A percentile compares a stretch with the other conserved stretches of the same genome.
These are phyloP conservation scores for Eubasilissa regina DNA, from an alignment of 1,140 invertebrate species.

Conservation along the genomic window DNA sequence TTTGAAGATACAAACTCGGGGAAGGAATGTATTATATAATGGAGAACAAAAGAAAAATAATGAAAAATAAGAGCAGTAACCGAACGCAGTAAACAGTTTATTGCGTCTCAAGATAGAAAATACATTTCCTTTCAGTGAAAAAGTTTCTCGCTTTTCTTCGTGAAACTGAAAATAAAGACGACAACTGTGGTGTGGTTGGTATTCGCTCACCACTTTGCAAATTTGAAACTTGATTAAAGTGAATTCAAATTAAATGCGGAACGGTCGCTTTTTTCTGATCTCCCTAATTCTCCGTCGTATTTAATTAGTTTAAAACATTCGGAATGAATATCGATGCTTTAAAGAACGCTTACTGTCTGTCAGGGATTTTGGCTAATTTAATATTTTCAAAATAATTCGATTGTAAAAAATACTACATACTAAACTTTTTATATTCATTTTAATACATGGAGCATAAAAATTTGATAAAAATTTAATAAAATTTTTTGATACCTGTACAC, in stretches of 20 bases:
- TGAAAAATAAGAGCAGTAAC: not conserved
- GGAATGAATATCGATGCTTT: not conserved
- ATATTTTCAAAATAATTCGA: too few species aligned
- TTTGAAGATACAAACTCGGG: not conserved
- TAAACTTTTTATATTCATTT: too few species aligned
- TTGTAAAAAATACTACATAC: too few species aligned
- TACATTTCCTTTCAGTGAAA: not conserved
- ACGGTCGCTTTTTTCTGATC: not conserved
- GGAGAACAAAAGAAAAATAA: not conserved
- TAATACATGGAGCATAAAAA: too few species aligned
- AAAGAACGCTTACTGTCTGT: too few species aligned
- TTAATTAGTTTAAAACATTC: slow-evolving; percentile 21
- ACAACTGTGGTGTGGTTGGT: not conserved
- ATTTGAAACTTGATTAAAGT: slow-evolving; percentile 18
- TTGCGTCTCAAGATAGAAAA: slow-evolving; percentile 10
- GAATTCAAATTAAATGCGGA: slow-evolving; percentile 1
- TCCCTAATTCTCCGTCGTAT: not conserved
- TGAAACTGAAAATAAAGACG: slow-evolving; percentile 1
- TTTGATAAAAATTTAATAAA: too few species aligned
- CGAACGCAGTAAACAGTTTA: not conserved
- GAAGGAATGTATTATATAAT: not conserved
- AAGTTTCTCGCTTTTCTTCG: slow-evolving; percentile 13
- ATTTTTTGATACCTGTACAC: too few species aligned
- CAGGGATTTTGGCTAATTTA: too few species aligned
- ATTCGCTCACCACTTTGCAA: slow-evolving; percentile 8